Evolutionary conservation across 1,140 invertebrate species (phyloP).

Genomic region (Aradophagus sp.): DNA sequence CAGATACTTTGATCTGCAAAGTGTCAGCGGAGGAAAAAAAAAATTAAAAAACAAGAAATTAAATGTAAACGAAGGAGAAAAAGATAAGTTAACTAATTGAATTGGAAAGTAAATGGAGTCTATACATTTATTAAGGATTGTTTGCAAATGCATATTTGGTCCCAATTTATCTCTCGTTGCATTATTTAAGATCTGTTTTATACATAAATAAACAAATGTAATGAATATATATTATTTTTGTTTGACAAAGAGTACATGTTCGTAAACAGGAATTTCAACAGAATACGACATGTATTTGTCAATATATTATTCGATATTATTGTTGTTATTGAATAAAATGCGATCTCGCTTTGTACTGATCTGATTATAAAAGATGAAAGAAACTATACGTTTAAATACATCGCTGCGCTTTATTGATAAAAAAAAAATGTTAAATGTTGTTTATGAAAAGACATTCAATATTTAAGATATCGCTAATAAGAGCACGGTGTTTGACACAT

Average conservation of each 20-base stretch:
- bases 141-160: conserved; percentile 28
- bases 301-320: conserved; percentile 56
- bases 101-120: conserved; percentile 40
- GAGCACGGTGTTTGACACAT: conserved; percentile 51
- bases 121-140: conserved; percentile 61
- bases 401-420: conserved; percentile 54
- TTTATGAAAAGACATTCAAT: conserved; percentile 48
- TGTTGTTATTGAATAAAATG: conserved; percentile 58
- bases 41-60: too few species aligned
- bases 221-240: conserved; percentile 46
- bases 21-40: conserved; percentile 36
- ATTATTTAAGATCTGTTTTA: conserved; percentile 59
- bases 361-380: conserved; percentile 41
- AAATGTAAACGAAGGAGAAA: too few species aligned
- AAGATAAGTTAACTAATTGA: too few species aligned
- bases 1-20: conserved; percentile 41
- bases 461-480: conserved; percentile 25
- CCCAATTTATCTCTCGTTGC: conserved; percentile 46
- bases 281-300: conserved; percentile 53
- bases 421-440: conserved; percentile 51
- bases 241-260: conserved; percentile 52
- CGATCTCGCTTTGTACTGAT: conserved; percentile 59
- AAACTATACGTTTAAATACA: conserved; percentile 45
- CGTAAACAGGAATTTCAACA: conserved; percentile 34
- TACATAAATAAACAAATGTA: conserved; percentile 52